A percentile compares a stretch with the other conserved stretches of the same genome.
Evolutionary conservation across 2,888 invertebrate genomes (phyloP).

Genomic region (Trichopoda pennipes): DNA sequence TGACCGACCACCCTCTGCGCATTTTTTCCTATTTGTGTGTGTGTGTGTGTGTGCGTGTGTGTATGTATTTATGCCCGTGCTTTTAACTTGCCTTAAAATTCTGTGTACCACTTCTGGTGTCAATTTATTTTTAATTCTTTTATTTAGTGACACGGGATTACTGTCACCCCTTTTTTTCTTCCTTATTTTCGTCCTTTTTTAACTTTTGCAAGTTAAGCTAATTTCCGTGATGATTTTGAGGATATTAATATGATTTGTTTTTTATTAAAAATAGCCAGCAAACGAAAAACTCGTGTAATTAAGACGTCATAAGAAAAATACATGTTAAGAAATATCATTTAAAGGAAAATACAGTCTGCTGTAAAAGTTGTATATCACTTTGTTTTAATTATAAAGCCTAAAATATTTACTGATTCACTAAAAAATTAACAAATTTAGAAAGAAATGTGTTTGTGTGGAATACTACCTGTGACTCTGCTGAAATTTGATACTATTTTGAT

Average conservation of each 20-base stretch:
- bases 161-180: constrained; percentile 56
- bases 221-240: constrained; percentile 62
- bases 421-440: no score
- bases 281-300: constrained; percentile 37
- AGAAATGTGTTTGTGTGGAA: no score
- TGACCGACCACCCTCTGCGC: constrained; percentile 68
- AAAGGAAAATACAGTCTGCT: no score
- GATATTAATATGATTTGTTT: constrained; percentile 57
- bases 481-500: no score
- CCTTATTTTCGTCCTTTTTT: constrained; percentile 11
- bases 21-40: not conserved
- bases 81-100: constrained; percentile 25
- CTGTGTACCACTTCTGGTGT: constrained; percentile 54
- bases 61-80: no score
- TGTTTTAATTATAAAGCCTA: no score
- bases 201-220: constrained; percentile 27
- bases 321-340: no score
- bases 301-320: constrained; percentile 2
- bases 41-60: constrained; percentile 1
- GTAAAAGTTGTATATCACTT: no score
- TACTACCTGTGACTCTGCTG: no score
- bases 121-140: constrained; percentile 60
- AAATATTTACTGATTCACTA: no score
- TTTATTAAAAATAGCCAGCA: not conserved
- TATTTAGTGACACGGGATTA: constrained; percentile 64